Evolutionary conservation across 2,113 vertebrate species (phyloP).

Genomic region (Notarius quadriscutis): DNA sequence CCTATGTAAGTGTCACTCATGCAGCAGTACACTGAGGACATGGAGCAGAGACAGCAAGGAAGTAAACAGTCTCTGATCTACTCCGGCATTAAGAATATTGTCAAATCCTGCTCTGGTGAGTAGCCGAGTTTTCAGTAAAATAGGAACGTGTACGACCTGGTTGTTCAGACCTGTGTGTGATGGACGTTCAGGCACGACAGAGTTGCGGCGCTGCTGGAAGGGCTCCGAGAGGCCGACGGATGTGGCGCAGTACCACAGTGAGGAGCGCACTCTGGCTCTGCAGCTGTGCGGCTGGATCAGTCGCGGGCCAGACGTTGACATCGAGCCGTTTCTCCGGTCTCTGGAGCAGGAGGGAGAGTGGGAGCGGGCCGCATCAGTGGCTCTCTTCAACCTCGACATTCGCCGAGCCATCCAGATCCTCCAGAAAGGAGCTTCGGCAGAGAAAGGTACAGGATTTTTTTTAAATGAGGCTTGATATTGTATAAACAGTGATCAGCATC

Average conservation of each 20-base stretch:
- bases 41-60: conserved; percentile 88
- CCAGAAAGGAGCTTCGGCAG: conserved; percentile 89
- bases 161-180: neutral
- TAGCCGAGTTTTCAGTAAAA: neutral
- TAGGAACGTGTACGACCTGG: too few species aligned
- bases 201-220: conserved; percentile 85
- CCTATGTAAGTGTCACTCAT: conserved; percentile 93
- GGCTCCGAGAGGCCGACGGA: conserved; percentile 88
- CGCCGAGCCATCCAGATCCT: conserved; percentile 93
- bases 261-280: conserved; percentile 90
- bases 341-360: conserved; percentile 93
- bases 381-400: conserved; percentile 96
- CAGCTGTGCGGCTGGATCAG: conserved; percentile 96
- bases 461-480: too few species aligned
- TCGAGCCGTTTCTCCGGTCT: conserved; percentile 86
- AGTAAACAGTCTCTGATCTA: conserved; percentile 90
- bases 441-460: conserved; percentile 76
- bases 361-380: conserved; percentile 93
- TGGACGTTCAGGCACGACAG: conserved; percentile 81
- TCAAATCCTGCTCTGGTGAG: conserved; percentile 93
- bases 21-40: conserved; percentile 95
- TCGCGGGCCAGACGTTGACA: conserved; percentile 84
- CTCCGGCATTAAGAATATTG: conserved; percentile 94
- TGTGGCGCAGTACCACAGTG: conserved; percentile 83
- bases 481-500: too few species aligned